phyloP scores from a whole-genome alignment of 2,888 invertebrate species.

The Neuroscelio doddi region DNA sequence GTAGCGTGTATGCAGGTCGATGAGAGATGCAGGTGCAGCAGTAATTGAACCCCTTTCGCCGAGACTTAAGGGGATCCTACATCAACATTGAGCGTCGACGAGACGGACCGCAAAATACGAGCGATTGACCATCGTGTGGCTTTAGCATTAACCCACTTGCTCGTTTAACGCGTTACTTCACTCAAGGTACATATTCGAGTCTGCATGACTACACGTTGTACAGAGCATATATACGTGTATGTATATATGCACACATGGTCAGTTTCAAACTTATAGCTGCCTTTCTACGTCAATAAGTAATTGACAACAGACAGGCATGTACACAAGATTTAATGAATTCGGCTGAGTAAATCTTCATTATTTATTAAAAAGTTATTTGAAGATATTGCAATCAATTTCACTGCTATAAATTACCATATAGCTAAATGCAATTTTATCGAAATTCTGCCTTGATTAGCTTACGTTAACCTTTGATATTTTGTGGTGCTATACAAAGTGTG shows the following conservation, averaged over 20 bases:
- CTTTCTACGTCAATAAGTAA: slow-evolving; percentile 20
- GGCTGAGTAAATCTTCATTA: slow-evolving; percentile 6
- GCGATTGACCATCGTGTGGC: slow-evolving; percentile 41
- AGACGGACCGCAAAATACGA: slow-evolving; percentile 40
- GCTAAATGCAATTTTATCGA: neutral
- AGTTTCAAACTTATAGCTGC: slow-evolving; percentile 11
- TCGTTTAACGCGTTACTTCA: slow-evolving; percentile 36
- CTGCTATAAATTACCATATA: neutral
- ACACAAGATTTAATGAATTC: slow-evolving; percentile 11
- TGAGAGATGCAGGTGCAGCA: slow-evolving; percentile 45
- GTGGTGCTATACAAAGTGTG: no score
- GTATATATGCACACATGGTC: slow-evolving; percentile 10
- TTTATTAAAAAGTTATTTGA: no score
- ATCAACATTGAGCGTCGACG: slow-evolving; percentile 16
- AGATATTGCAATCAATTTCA: no score
- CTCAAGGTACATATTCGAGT: slow-evolving; percentile 12
- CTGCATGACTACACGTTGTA: neutral
- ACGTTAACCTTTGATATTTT: no score
- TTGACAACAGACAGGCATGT: slow-evolving; percentile 2
- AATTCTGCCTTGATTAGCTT: no score
- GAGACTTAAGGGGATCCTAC: slow-evolving; percentile 41
- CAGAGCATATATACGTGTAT: neutral
- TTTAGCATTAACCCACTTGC: slow-evolving; percentile 48
- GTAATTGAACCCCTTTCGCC: slow-evolving; percentile 48
- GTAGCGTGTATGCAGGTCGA: slow-evolving; percentile 47